These are phyloP conservation scores for Volucella zonaria DNA, from an alignment of 2,888 invertebrate genomes.

Conservation along the genomic window DNA sequence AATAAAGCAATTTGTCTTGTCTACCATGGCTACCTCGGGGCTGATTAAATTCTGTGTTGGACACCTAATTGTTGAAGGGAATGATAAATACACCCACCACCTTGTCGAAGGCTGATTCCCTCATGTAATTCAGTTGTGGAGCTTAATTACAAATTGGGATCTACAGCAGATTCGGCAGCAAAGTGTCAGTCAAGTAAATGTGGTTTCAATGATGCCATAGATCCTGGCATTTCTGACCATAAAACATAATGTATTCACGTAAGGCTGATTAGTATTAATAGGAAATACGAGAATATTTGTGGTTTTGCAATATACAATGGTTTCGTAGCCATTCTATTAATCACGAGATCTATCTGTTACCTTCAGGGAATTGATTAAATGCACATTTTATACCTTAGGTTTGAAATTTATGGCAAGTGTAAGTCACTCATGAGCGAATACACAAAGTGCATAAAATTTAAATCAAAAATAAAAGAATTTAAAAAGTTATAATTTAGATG, in stretches of 20 bases:
- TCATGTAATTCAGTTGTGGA: slow-evolving; percentile 5
- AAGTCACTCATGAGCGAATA: too few relatives aligned
- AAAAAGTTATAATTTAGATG: too few relatives aligned
- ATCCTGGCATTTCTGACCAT: slow-evolving; percentile 12
- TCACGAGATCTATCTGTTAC: too few relatives aligned
- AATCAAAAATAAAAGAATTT: too few relatives aligned
- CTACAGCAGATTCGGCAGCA: slow-evolving; percentile 6
- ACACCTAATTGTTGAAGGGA: slow-evolving; percentile 18
- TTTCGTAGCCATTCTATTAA: neutral
- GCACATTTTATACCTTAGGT: too few relatives aligned
- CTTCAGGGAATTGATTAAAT: too few relatives aligned
- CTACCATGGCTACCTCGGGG: slow-evolving; percentile 19
- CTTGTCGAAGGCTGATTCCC: slow-evolving; percentile 9
- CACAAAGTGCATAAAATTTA: too few relatives aligned
- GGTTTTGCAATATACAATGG: neutral
- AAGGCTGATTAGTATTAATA: slow-evolving; percentile 7
- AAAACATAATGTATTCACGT: slow-evolving; percentile 30
- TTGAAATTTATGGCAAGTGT: too few relatives aligned
- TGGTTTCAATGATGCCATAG: slow-evolving; percentile 13
- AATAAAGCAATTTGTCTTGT: slow-evolving; percentile 61
- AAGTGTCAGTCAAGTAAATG: slow-evolving; percentile 6
- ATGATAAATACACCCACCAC: slow-evolving; percentile 12
- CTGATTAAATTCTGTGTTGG: slow-evolving; percentile 40
- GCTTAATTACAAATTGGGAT: slow-evolving; percentile 31
- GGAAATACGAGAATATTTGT: neutral